A percentile compares a stretch with the other conserved stretches of the same genome.
Conservation (phyloP, 2,113 vertebrate species). For the Sinocyclocheilus anophthalmus region DNA sequence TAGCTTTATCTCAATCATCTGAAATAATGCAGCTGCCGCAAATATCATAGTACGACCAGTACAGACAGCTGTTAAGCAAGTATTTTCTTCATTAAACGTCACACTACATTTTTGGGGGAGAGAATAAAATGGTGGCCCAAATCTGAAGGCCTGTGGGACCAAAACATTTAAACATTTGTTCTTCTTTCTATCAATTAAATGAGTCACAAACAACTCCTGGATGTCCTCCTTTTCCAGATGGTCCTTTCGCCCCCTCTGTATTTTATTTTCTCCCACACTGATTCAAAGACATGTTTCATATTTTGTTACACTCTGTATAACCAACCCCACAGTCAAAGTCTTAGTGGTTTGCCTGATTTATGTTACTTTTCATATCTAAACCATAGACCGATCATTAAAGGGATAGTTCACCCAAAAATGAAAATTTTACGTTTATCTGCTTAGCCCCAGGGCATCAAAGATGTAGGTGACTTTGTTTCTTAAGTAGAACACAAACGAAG, state of each 20-base stretch:
- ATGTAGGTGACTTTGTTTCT: too few species aligned
- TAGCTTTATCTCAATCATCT: too few species aligned
- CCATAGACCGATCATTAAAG: background rate
- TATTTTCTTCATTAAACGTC: background rate
- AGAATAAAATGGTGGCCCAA: background rate
- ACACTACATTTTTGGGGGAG: background rate
- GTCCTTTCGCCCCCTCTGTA: constrained; percentile 31
- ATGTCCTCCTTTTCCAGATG: constrained; percentile 52
- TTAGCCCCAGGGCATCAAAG: too few species aligned
- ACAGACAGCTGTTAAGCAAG: background rate
- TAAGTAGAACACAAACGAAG: too few species aligned
- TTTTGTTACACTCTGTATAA: constrained; percentile 31
- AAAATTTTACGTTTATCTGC: too few species aligned
- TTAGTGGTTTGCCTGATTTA: constrained; percentile 16
- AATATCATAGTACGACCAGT: background rate
- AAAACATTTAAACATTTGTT: constrained; percentile 52
- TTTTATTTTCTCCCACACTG: background rate
- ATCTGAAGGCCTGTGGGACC: constrained; percentile 34
- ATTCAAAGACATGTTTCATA: constrained; percentile 24
- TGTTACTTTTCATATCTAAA: constrained; percentile 3
- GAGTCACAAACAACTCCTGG: constrained; percentile 53
- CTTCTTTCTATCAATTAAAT: constrained; percentile 55
- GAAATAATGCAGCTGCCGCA: background rate
- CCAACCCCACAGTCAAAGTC: constrained; percentile 14
- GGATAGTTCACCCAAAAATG: too few species aligned